Conservation (phyloP, 1,140 invertebrate species). For the Bacillus rossius region DNA sequence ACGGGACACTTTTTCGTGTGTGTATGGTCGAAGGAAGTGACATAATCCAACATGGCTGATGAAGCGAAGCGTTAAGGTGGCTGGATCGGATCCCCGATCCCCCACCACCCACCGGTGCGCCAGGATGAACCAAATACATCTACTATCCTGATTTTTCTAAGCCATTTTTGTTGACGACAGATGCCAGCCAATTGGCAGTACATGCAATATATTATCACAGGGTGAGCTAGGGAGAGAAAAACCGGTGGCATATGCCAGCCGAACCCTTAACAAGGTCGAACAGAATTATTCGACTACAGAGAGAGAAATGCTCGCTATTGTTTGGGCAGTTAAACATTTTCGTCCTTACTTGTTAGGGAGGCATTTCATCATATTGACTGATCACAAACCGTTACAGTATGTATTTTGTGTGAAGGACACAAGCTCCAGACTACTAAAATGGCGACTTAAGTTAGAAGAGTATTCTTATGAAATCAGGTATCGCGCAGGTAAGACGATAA, state of each 20-base stretch:
- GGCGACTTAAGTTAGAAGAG: conserved; percentile 32
- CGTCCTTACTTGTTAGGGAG: conserved; percentile 21
- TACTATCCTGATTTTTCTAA: conserved; percentile 26
- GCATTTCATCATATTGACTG: no score
- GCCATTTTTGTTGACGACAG: conserved; percentile 25
- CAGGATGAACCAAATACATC: no score
- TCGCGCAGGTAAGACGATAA: no score
- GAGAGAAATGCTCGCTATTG: no score
- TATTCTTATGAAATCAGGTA: conserved; percentile 35
- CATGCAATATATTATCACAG: conserved; percentile 27
- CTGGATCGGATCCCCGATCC: no score
- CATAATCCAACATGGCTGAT: no score
- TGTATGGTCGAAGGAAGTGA: no score
- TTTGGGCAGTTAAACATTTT: conserved; percentile 29
- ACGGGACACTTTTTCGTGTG: no score
- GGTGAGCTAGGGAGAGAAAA: conserved; percentile 17
- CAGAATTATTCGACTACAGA: conserved; percentile 21
- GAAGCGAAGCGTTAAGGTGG: no score
- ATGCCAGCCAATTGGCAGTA: conserved; percentile 23
- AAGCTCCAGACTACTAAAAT: conserved; percentile 25
- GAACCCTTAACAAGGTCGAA: conserved; percentile 28
- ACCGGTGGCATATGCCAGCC: conserved; percentile 32
- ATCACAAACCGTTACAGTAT: no score
- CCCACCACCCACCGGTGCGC: no score
- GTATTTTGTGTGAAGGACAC: conserved; percentile 29